Evolutionary conservation across 2,888 invertebrate species (phyloP).

Genomic region (Ephialtes manifestator): DNA sequence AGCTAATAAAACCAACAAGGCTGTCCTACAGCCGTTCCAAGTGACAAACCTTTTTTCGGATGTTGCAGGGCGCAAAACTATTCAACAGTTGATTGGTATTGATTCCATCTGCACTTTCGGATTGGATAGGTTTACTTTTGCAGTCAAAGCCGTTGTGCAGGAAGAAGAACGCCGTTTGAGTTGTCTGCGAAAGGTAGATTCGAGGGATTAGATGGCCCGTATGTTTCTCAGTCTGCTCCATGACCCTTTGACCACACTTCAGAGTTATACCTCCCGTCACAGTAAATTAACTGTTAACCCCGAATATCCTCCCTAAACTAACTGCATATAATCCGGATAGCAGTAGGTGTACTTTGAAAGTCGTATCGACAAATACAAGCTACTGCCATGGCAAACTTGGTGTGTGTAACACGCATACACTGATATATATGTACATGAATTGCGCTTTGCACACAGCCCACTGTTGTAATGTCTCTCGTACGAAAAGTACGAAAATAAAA

Average conservation of each 20-base stretch:
- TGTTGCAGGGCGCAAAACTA: not conserved
- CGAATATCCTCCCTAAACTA: not conserved
- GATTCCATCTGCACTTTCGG: not conserved
- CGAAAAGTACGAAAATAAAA: conserved; percentile 41
- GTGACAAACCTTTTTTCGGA: not conserved
- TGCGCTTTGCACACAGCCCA: conserved; percentile 4
- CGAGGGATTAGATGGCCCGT: conserved; percentile 22
- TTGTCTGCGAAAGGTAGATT: conserved; percentile 31
- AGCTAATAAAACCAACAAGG: not conserved
- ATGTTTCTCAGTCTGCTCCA: conserved; percentile 15
- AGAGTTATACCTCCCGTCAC: conserved; percentile 38
- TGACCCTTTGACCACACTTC: conserved; percentile 32
- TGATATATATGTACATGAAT: not conserved
- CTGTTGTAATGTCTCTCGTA: conserved; percentile 8
- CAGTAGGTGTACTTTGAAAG: conserved; percentile 44
- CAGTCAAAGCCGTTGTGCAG: not conserved
- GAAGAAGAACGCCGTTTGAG: conserved; percentile 9
- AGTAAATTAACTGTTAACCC: conserved; percentile 50
- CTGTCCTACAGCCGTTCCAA: not conserved
- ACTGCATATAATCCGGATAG: not conserved
- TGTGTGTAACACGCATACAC: not conserved
- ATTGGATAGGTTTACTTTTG: conserved; percentile 18
- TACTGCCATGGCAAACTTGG: not conserved
- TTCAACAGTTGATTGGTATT: conserved; percentile 26
- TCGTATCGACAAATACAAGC: conserved; percentile 29